Base-by-base conservation (phyloP, 2,797 vertebrate species). In the Peromyscus aztecus region DNA sequence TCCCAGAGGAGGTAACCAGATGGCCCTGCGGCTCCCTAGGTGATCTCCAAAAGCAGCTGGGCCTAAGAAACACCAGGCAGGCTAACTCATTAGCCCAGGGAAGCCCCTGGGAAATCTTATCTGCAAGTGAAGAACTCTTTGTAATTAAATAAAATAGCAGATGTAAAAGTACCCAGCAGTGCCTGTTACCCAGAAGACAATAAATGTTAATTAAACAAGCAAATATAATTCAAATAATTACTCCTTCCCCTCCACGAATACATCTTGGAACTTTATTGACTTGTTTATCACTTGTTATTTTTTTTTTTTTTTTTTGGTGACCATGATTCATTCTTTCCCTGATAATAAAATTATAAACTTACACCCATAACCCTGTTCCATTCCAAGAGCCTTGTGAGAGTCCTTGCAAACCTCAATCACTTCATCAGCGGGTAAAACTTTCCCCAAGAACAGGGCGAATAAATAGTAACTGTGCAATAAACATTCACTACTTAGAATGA, bases 171-270 rank as follows among this genome's bases (percentile, higher is more conserved):
- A 83, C 94, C 90, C 90, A 91, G 57, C 61, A 37, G 95, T 65
- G 89, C 75, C 86, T 89, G 75, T 80, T 90, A 96, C 97, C 96
- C 97, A 97, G 95, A 95, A 97, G 97, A 96, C 96, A 97, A 94
- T 95, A 94, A 89, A 95, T 91, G 96, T 97, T 97, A 98, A 98
- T 97, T 98, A 98, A 95, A 94, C 96, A 94, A 92, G 94, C 97
- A 95, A 94, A 85, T 92, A 94, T 77, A 94, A 96, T 71, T 96
- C 94, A 94, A 96, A 94, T 94, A 96, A 96, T 97, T 86, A 96
- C 88, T 94, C 81, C 89, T 90, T 75, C 65, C 49, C 91, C 75
- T 95, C 83, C 0, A 61, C 37, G 83, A 96, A 94, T 96, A 94
- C 92, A 57, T 94, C 97, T 94, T 83, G 49, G 77, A 67, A 92